These are phyloP conservation scores for Podarcis muralis DNA, from an alignment of 2,113 vertebrate species.

Conservation along the genomic window DNA sequence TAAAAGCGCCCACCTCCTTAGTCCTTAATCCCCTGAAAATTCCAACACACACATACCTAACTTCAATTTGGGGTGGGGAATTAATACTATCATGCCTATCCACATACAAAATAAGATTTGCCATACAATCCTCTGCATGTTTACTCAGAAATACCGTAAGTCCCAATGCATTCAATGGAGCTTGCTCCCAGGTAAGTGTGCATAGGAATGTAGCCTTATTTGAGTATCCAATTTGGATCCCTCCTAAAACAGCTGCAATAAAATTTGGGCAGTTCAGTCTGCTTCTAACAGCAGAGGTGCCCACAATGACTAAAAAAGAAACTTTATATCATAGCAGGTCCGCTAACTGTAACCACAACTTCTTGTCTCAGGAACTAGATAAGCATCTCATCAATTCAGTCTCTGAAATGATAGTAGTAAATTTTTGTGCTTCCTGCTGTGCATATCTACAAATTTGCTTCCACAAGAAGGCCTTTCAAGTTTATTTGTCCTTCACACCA, in stretches of 20 bases:
- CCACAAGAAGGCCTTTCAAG: slow-evolving; percentile 42
- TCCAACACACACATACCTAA: neutral
- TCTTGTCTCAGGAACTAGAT: slow-evolving; percentile 11
- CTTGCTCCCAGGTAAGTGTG: neutral
- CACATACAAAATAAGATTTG: neutral
- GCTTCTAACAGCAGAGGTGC: neutral
- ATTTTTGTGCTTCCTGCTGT: slow-evolving; percentile 22
- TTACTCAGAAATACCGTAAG: neutral
- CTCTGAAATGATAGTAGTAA: neutral
- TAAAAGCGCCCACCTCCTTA: neutral
- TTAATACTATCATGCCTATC: neutral
- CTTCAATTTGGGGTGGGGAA: neutral
- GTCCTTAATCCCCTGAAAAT: neutral
- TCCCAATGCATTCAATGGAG: neutral
- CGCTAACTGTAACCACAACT: slow-evolving; percentile 9
- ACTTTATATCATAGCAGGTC: neutral
- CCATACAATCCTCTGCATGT: neutral
- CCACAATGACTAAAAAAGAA: slow-evolving; percentile 1
- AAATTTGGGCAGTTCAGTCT: neutral
- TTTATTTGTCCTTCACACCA: slow-evolving; percentile 65
- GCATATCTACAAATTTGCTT: slow-evolving; percentile 14
- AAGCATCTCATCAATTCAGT: neutral
- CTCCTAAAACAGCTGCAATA: neutral
- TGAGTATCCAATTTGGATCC: neutral
- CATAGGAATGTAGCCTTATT: neutral